phyloP scores from a whole-genome alignment of 2,888 invertebrate genomes.

The Lithophane ornitopus region DNA sequence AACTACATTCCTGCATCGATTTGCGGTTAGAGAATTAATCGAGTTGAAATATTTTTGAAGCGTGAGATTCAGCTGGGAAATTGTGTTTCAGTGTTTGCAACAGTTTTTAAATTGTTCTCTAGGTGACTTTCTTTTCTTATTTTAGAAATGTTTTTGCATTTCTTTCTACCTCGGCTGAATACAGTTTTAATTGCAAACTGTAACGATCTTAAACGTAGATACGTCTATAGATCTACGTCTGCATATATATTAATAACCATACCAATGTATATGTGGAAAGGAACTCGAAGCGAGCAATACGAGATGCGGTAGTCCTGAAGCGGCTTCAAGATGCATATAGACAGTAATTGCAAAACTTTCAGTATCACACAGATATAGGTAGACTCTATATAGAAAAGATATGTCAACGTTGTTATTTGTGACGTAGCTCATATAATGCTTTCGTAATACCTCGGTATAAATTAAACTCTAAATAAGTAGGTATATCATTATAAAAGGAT shows the following conservation, averaged over 20 bases:
- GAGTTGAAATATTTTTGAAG: conserved; percentile 52
- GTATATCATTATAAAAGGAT: too few species aligned
- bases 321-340: conserved; percentile 42
- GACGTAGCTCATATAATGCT: neutral
- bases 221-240: neutral
- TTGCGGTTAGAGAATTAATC: conserved; percentile 69
- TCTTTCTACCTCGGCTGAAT: neutral
- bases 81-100: conserved; percentile 31
- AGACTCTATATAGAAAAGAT: neutral
- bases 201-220: neutral
- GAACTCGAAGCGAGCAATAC: conserved; percentile 38
- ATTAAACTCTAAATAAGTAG: neutral
- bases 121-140: neutral
- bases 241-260: neutral
- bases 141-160: neutral
- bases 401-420: neutral
- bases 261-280: neutral
- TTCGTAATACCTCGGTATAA: too few species aligned
- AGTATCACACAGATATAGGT: conserved; percentile 14
- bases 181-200: neutral
- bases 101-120: conserved; percentile 21
- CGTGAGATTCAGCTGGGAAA: conserved; percentile 33
- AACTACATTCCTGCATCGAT: conserved; percentile 71
- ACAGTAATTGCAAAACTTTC: conserved; percentile 61
- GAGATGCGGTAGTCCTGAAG: conserved; percentile 44